These are phyloP conservation scores for Malthinus flaveolus DNA, from an alignment of 2,888 invertebrate genomes.

Conservation along the genomic window DNA sequence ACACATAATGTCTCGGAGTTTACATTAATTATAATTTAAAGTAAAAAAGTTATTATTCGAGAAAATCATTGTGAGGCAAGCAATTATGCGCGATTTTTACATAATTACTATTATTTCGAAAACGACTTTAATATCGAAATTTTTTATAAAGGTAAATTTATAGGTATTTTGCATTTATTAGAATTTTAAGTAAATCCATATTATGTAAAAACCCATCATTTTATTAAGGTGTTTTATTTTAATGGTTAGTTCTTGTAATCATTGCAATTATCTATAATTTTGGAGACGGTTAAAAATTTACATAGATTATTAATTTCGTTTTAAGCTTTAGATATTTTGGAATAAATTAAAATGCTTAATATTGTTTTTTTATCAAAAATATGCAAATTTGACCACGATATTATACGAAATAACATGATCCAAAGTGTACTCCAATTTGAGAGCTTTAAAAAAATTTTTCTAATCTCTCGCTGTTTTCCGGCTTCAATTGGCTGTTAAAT, in stretches of 20 bases:
- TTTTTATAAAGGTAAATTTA: constrained; percentile 8
- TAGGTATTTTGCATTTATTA: constrained; percentile 19
- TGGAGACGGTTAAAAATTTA: not conserved
- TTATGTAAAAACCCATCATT: constrained; percentile 13
- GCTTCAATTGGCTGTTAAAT: too few species aligned
- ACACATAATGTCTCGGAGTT: not conserved
- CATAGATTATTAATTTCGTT: too few species aligned
- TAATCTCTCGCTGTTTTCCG: too few species aligned
- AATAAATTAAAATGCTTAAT: too few species aligned
- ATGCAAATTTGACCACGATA: too few species aligned
- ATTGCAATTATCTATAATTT: constrained; percentile 2
- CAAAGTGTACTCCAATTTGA: too few species aligned
- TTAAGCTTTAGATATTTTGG: too few species aligned
- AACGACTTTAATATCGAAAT: constrained; percentile 1
- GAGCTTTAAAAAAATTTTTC: too few species aligned
- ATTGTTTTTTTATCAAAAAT: too few species aligned
- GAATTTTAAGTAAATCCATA: constrained; percentile 14
- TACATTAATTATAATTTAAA: not conserved
- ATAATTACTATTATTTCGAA: constrained; percentile 20
- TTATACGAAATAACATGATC: too few species aligned
- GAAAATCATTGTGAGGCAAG: constrained; percentile 17
- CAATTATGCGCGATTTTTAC: constrained; percentile 25
- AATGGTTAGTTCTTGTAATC: constrained; percentile 1
- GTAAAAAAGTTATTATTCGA: constrained; percentile 16
- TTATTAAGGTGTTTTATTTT: constrained; percentile 5